phyloP scores from a whole-genome alignment of 2,888 invertebrate genomes.

The Epinotia bilunana region DNA sequence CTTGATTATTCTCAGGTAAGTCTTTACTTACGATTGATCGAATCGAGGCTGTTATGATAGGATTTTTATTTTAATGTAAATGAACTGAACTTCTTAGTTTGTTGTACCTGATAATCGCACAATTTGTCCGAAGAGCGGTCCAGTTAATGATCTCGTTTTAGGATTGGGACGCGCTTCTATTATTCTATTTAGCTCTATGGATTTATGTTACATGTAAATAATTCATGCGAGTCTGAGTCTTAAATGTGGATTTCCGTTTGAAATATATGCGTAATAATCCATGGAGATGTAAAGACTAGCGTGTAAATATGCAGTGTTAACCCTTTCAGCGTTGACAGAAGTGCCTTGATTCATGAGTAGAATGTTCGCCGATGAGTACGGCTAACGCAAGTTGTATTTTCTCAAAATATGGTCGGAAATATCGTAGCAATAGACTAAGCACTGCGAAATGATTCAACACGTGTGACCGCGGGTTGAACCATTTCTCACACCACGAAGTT shows the following conservation, averaged over 20 bases:
- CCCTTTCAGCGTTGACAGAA: conserved; percentile 1
- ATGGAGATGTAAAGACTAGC: not conserved
- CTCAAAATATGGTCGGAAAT: not conserved
- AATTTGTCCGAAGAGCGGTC: conserved; percentile 25
- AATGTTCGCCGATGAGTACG: not conserved
- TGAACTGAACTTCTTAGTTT: conserved; percentile 19
- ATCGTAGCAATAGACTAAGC: too few species aligned
- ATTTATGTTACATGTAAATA: conserved; percentile 4
- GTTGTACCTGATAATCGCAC: conserved; percentile 42
- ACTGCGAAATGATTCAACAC: too few species aligned
- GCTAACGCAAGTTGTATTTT: not conserved
- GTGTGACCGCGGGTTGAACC: too few species aligned
- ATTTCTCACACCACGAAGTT: too few species aligned
- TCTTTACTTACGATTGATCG: not conserved
- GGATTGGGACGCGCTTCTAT: conserved; percentile 18
- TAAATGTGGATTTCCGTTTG: not conserved
- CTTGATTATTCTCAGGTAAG: not conserved
- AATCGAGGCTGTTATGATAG: not conserved
- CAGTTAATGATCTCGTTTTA: conserved; percentile 31
- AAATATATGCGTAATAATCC: not conserved
- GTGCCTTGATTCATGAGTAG: not conserved
- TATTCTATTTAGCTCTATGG: conserved; percentile 1
- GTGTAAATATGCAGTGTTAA: not conserved
- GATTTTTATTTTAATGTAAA: conserved; percentile 8
- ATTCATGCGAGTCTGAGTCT: not conserved